A percentile compares a stretch with the other conserved stretches of the same genome.
Evolutionary conservation across 2,113 vertebrate genomes (phyloP).

Genomic region (Myotis yumanensis): DNA sequence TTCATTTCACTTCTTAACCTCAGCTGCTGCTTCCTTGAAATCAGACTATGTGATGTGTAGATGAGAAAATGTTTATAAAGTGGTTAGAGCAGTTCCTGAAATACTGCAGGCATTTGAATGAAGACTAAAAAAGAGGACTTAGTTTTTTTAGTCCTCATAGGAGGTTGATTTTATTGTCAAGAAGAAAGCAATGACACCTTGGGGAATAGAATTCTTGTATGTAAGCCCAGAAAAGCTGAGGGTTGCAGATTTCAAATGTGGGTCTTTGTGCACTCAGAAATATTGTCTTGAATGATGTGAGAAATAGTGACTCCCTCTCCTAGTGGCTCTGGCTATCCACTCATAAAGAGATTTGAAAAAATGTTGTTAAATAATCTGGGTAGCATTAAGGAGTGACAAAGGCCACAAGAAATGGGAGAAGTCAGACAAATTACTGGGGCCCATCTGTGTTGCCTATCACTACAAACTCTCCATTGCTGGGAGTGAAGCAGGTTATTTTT

Average conservation of each 20-base stretch:
- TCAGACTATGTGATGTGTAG: neutral
- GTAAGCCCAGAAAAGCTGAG: neutral
- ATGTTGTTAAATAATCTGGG: neutral
- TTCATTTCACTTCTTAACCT: neutral
- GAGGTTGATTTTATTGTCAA: neutral
- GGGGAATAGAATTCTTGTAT: neutral
- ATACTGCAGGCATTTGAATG: neutral
- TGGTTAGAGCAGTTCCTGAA: neutral
- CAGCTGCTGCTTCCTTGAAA: neutral
- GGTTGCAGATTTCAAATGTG: neutral
- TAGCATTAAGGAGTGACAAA: neutral
- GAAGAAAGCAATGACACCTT: neutral
- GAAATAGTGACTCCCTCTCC: neutral
- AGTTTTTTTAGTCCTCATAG: neutral
- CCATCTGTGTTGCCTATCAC: neutral
- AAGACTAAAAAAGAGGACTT: neutral
- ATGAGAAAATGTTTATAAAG: neutral
- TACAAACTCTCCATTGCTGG: neutral
- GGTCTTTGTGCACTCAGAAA: neutral
- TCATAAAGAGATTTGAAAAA: neutral
- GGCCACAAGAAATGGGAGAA: neutral
- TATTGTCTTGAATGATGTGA: neutral
- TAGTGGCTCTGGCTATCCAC: neutral
- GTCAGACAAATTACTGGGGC: neutral
- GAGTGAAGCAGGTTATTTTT: neutral